Evolutionary conservation across 2,888 invertebrate species (phyloP), one percentile per base, ranked within the genome.

Genomic region (Dryobota labecula): DNA sequence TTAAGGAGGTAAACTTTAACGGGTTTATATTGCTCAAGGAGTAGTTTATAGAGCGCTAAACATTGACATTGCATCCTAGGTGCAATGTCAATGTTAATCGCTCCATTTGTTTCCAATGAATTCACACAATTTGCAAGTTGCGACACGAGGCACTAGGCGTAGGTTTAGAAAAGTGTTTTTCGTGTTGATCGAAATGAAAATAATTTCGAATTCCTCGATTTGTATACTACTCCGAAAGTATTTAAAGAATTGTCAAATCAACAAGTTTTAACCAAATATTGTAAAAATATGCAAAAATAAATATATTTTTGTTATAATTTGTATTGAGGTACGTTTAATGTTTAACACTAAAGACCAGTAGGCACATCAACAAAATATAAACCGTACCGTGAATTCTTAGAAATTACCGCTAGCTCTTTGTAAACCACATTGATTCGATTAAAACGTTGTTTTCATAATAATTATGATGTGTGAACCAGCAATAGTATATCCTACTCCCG

Each of bases 241-340:
- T 27, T 41, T 54, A 24, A 47, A 27, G 15, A 49, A 49, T 24
- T 30, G n/a, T 58, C 15, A 58, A 71, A 53, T 49, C 15, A 77
- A 61, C 5, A 36, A 4, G 27, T 41, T 20, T 57, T 38, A 49
- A 76, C 36, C n/a, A 51, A 51, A 43, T 30, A 8, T 30, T 63
- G 27, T 75, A 75, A 27, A 62, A 51, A 38, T 38, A 63, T 54
- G 43, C 75, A 38, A 58, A 67, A 76, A 76, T 68, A 76, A 68
- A 36, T 69, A 61, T 47, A 53, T 54, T 60, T 30, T 69, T 47
- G 43, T 49, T 30, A 58, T 45, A 45, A 67, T 63, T 70, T 78
- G 43, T 71, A 62, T 63, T 53, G 18, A 38, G 78, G 56, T 68
- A 60, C 8, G 27, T 30, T 54, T 49, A 71, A 58, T 58, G 24